phyloP scores from a whole-genome alignment of 2,113 vertebrate genomes.

The Gyps fulvus region DNA sequence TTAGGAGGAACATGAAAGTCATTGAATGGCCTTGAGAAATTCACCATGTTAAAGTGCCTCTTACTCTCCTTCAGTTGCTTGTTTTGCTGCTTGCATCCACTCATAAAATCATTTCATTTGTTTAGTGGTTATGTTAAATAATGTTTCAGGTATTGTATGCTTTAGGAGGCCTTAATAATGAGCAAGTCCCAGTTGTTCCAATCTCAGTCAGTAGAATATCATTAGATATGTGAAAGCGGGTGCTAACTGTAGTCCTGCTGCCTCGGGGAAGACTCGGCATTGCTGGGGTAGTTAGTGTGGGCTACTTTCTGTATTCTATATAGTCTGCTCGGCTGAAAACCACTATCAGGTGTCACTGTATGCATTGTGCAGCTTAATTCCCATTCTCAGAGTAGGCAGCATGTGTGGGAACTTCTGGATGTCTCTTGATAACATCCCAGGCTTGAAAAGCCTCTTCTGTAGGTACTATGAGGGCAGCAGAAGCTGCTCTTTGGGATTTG shows the following conservation, averaged over 20 bases:
- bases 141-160: background rate
- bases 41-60: background rate
- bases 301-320: background rate
- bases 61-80: background rate
- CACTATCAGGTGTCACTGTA: background rate
- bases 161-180: background rate
- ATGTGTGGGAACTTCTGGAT: background rate
- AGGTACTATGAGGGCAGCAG: background rate
- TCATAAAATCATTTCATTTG: background rate
- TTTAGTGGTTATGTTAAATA: background rate
- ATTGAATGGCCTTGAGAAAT: background rate
- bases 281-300: background rate
- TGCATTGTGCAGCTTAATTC: background rate
- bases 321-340: background rate
- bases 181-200: background rate
- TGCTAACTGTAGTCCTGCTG: background rate
- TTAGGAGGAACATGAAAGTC: background rate
- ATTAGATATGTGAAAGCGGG: background rate
- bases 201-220: background rate
- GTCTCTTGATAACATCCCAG: background rate
- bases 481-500: background rate
- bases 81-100: background rate
- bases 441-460: slow-evolving; percentile 25
- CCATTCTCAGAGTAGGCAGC: background rate
- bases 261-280: background rate